Percentiles rank a stretch among this genome's conserved stretches.
Conservation (phyloP, 2,888 invertebrate genomes). For the Scelioninae gen. 1 region DNA sequence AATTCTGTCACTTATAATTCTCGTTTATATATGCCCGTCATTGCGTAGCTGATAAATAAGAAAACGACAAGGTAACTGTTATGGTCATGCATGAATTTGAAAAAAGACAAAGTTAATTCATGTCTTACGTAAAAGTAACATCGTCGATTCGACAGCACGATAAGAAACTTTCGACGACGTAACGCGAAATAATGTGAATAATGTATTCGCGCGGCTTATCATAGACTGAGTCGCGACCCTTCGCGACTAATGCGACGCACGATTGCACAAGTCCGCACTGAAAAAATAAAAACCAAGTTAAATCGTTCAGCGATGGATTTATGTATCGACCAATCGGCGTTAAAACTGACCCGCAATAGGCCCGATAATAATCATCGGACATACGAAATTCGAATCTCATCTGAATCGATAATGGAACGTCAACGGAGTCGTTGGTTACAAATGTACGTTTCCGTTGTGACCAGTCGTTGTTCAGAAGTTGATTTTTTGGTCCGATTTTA, state of each 20-base stretch:
- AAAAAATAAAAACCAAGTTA: slow-evolving; percentile 50
- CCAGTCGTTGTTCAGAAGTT: slow-evolving; percentile 3
- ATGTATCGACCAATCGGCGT: slow-evolving; percentile 76
- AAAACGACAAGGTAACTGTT: slow-evolving; percentile 55
- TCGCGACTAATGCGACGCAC: slow-evolving; percentile 49
- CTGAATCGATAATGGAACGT: slow-evolving; percentile 48
- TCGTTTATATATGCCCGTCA: too few species aligned
- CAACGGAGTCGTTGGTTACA: slow-evolving; percentile 13
- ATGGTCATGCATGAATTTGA: slow-evolving; percentile 43
- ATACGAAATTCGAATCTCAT: slow-evolving; percentile 62
- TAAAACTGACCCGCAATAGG: slow-evolving; percentile 45
- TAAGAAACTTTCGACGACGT: slow-evolving; percentile 73
- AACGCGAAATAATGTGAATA: slow-evolving; percentile 76
- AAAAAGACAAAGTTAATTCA: slow-evolving; percentile 37
- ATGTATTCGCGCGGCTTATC: slow-evolving; percentile 80
- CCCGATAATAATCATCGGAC: slow-evolving; percentile 62
- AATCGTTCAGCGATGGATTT: slow-evolving; percentile 78
- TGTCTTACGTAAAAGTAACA: slow-evolving; percentile 77
- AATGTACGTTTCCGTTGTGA: slow-evolving; percentile 37
- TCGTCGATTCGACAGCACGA: slow-evolving; percentile 70
- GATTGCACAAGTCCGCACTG: slow-evolving; percentile 38
- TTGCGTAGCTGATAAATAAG: slow-evolving; percentile 46
- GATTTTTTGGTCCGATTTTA: neutral
- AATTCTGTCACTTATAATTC: slow-evolving; percentile 51
- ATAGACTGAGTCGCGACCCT: slow-evolving; percentile 51